These are phyloP conservation scores for Oscheius myriophilus DNA, from an alignment of 2,888 invertebrate species.

Conservation along the genomic window DNA sequence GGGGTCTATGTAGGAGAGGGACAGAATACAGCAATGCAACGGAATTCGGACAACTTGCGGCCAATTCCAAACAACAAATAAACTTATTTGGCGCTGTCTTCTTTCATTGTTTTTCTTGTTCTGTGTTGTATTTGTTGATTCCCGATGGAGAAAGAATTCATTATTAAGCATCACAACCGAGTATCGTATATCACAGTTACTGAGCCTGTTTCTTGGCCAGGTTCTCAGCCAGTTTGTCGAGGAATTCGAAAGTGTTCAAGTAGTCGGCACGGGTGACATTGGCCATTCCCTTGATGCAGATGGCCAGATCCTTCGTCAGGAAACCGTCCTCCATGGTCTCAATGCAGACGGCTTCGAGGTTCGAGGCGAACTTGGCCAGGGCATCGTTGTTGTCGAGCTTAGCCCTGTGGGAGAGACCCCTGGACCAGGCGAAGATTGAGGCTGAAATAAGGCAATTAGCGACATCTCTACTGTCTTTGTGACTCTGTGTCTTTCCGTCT, in stretches of 20 bases:
- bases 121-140: background rate
- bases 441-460: conserved; percentile 73
- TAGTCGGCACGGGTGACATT: conserved; percentile 82
- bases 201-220: conserved; percentile 73
- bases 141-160: background rate
- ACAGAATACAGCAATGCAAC: background rate
- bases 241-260: conserved; percentile 94
- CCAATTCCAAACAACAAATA: no score
- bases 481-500: no score
- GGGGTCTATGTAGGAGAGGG: no score
- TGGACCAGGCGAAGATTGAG: conserved; percentile 98
- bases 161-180: conserved; percentile 22
- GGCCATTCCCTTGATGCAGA: conserved; percentile 89
- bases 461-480: background rate
- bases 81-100: no score
- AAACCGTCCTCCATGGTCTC: conserved; percentile 91
- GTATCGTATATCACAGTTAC: conserved; percentile 15
- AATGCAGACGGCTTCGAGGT: conserved; percentile 82
- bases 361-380: conserved; percentile 81
- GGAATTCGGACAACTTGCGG: conserved; percentile 19
- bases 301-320: conserved; percentile 98
- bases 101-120: conserved; percentile 9
- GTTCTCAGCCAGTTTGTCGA: conserved; percentile 92
- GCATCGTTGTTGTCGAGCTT: conserved; percentile 86
- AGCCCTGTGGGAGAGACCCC: conserved; percentile 90